Percentiles rank a stretch among this genome's conserved stretches.
Evolutionary conservation across 2,797 vertebrate genomes (phyloP).

Genomic region (Chiloscyllium punctatum): DNA sequence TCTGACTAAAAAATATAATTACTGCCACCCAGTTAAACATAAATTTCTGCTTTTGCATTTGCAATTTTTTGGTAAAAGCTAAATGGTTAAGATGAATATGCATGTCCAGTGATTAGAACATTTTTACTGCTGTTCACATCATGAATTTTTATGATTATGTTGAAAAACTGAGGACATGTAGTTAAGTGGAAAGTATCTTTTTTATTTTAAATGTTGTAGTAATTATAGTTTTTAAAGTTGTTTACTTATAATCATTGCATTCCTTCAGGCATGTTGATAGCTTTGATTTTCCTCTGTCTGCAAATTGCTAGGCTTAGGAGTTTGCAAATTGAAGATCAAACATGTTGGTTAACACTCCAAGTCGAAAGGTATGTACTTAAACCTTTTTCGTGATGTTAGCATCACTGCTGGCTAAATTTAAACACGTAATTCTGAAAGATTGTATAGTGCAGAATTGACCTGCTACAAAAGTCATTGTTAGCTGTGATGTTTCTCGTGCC

Average conservation of each 20-base stretch:
- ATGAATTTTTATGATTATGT: slow-evolving; percentile 61
- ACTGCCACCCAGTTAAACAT: slow-evolving; percentile 35
- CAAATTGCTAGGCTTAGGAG: slow-evolving; percentile 75
- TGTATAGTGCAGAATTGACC: not conserved
- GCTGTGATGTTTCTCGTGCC: slow-evolving; percentile 59
- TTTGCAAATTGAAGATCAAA: slow-evolving; percentile 97
- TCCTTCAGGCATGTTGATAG: not conserved
- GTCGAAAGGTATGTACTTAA: slow-evolving; percentile 72
- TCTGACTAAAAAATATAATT: slow-evolving; percentile 23
- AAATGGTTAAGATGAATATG: not conserved
- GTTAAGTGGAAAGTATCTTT: slow-evolving; percentile 34
- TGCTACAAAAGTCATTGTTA: not conserved
- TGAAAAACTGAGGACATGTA: slow-evolving; percentile 52
- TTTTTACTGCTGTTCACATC: slow-evolving; percentile 82
- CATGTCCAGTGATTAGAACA: slow-evolving; percentile 74
- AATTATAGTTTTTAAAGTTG: no score
- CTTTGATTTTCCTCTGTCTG: not conserved
- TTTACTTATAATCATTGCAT: not conserved
- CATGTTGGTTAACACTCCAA: slow-evolving; percentile 72
- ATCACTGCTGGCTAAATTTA: not conserved
- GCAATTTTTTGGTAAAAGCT: no score
- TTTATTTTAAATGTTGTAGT: not conserved
- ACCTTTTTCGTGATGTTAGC: no score
- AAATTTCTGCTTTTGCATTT: slow-evolving; percentile 44
- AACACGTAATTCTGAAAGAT: not conserved